These are phyloP conservation scores for Nibea coibor DNA, from an alignment of 2,113 vertebrate species.

Conservation along the genomic window DNA sequence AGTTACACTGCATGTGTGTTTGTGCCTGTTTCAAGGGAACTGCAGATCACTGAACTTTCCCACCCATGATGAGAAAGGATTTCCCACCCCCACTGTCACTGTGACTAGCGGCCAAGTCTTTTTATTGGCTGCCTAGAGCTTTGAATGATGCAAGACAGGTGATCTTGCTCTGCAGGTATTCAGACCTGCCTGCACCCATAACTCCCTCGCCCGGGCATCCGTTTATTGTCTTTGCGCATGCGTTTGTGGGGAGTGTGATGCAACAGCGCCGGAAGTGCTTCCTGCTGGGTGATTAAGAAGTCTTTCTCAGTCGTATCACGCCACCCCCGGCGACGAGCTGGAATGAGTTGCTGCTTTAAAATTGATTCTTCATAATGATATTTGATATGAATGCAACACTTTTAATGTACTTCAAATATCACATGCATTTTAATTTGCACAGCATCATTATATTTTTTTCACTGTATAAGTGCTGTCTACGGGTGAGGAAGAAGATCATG, in stretches of 20 bases:
- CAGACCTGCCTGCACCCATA: conserved; percentile 62
- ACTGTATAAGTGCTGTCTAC: background rate
- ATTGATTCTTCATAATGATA: background rate
- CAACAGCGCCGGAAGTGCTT: conserved; percentile 65
- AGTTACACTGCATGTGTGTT: conserved; percentile 4
- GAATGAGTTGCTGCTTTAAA: no score
- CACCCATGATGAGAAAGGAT: conserved; percentile 52
- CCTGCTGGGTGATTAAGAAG: conserved; percentile 61
- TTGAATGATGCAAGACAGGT: conserved; percentile 71
- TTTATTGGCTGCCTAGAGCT: conserved; percentile 64
- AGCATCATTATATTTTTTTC: background rate
- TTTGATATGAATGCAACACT: background rate
- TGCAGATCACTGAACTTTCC: conserved; percentile 72
- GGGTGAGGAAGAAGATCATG: background rate
- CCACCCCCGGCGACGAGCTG: conserved; percentile 26
- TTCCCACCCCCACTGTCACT: conserved; percentile 42
- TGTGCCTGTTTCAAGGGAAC: conserved; percentile 64
- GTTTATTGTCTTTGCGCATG: conserved; percentile 49
- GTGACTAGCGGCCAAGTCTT: background rate
- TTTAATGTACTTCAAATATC: background rate
- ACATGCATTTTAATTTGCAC: background rate
- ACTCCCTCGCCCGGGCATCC: conserved; percentile 40
- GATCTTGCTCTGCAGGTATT: conserved; percentile 77
- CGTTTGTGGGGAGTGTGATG: conserved; percentile 54
- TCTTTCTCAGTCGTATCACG: conserved; percentile 37